Evolutionary conservation across 2,888 invertebrate genomes (phyloP).

Genomic region (Latrodectus hesperus): DNA sequence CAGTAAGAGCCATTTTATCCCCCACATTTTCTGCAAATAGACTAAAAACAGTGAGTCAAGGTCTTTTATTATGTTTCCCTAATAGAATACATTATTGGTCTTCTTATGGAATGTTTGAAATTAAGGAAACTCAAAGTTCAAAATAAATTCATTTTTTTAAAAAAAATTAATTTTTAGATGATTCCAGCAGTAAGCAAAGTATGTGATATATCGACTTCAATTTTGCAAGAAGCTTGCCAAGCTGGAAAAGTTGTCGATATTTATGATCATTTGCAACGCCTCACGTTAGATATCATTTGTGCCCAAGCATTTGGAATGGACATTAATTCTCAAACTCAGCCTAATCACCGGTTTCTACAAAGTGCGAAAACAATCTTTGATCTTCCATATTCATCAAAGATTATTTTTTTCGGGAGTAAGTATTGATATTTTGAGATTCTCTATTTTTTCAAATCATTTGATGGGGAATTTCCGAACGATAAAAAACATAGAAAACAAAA

Average conservation of each 20-base stretch:
- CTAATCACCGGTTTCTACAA: slow-evolving; percentile 74
- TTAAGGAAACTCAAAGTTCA: no score
- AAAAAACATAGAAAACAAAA: no score
- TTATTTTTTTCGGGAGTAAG: slow-evolving; percentile 55
- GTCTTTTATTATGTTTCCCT: no score
- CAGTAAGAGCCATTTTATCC: slow-evolving; percentile 76
- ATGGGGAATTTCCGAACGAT: no score
- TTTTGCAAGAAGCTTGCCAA: slow-evolving; percentile 73
- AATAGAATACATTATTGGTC: no score
- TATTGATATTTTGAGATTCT: neutral
- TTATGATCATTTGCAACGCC: slow-evolving; percentile 75
- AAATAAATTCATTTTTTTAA: neutral
- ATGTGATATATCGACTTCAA: slow-evolving; percentile 74
- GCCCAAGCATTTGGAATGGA: slow-evolving; percentile 77
- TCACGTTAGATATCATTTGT: slow-evolving; percentile 77
- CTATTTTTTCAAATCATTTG: no score
- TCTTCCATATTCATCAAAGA: slow-evolving; percentile 9
- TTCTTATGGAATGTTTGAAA: no score
- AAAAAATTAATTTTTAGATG: slow-evolving; percentile 29
- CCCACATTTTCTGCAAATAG: slow-evolving; percentile 77
- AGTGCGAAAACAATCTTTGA: slow-evolving; percentile 50
- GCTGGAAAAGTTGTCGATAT: slow-evolving; percentile 73
- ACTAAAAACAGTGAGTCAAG: slow-evolving; percentile 74
- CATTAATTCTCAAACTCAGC: slow-evolving; percentile 74
- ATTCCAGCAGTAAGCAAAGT: slow-evolving; percentile 74